Conservation (phyloP, 2,888 invertebrate species). For the Lepidonotus clava region DNA sequence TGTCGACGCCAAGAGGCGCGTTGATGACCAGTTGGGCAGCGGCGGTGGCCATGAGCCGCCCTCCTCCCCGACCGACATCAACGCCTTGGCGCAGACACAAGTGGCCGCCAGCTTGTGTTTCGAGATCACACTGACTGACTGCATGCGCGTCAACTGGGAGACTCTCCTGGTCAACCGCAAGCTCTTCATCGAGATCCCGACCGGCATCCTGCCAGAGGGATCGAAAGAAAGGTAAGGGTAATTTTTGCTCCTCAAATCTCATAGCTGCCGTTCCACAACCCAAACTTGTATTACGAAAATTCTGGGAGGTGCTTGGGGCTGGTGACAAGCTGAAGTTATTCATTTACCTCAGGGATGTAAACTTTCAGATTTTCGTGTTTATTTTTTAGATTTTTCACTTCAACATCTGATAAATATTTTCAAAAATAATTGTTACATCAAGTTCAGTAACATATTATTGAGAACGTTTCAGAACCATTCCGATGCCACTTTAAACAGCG, state of each 20-base stretch:
- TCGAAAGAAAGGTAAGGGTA: conserved; percentile 91
- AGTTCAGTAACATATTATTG: too few species aligned
- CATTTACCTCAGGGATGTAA: too few species aligned
- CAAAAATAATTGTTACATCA: too few species aligned
- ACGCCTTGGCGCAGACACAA: conserved; percentile 66
- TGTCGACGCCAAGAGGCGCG: conserved; percentile 80
- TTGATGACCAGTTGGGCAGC: conserved; percentile 1
- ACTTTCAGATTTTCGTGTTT: too few species aligned
- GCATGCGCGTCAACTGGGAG: conserved; percentile 89
- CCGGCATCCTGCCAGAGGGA: conserved; percentile 91
- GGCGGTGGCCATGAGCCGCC: neutral
- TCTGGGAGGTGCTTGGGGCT: too few species aligned
- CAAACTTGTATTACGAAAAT: neutral
- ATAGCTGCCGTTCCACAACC: neutral
- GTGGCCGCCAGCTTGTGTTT: conserved; percentile 76
- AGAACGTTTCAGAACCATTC: too few species aligned
- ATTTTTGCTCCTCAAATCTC: neutral
- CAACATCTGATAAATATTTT: too few species aligned
- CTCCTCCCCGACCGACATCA: neutral
- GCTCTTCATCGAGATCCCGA: conserved; percentile 94
- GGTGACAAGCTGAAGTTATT: too few species aligned
- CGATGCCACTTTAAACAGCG: too few species aligned
- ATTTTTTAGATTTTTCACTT: too few species aligned
- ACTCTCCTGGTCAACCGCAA: conserved; percentile 88
- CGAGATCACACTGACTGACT: conserved; percentile 60